Conservation (phyloP, 2,113 vertebrate genomes). For the Carassius gibelio region DNA sequence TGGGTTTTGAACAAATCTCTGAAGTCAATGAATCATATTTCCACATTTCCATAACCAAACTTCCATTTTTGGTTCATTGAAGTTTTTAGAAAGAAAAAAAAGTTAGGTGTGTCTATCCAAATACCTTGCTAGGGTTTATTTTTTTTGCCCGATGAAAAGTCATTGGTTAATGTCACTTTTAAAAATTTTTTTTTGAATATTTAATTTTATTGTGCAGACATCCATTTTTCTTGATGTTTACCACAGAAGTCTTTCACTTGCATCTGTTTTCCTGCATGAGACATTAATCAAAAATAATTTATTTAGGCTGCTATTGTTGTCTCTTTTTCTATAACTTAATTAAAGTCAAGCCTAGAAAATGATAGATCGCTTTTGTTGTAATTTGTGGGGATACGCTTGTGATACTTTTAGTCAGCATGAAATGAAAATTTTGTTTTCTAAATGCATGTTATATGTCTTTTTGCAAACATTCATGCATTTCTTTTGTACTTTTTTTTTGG, state of each 20-base stretch:
- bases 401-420: too few relatives aligned
- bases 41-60: neutral
- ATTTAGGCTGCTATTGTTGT: neutral
- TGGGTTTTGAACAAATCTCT: neutral
- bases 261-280: neutral
- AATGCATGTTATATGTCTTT: too few relatives aligned
- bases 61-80: neutral
- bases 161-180: neutral
- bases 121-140: neutral
- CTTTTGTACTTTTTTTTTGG: too few relatives aligned
- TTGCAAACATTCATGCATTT: neutral
- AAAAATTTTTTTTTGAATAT: neutral
- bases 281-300: neutral
- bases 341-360: neutral
- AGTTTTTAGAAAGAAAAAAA: neutral
- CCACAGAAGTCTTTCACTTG: neutral
- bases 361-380: neutral
- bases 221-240: neutral
- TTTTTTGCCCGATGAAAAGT: neutral
- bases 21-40: neutral
- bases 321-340: neutral
- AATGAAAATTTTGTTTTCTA: too few relatives aligned
- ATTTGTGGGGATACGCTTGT: too few relatives aligned
- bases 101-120: neutral
- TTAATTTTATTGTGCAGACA: neutral